A percentile compares a stretch with the other conserved stretches of the same genome.
phyloP scores from a whole-genome alignment of 1,140 invertebrate species.

The Eufriesea mexicana region DNA sequence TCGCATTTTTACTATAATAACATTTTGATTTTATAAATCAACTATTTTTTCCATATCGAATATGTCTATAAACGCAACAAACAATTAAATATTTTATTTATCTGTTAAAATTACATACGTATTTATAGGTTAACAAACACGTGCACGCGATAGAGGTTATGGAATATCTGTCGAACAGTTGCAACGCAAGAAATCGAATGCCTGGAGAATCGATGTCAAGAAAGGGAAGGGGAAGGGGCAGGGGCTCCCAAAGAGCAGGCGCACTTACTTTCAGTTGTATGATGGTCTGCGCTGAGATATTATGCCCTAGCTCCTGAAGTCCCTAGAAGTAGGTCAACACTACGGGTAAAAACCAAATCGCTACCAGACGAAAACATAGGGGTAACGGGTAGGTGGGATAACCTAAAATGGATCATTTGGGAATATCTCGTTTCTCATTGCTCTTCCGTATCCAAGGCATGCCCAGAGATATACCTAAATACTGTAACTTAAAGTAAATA shows the following conservation, averaged over 20 bases:
- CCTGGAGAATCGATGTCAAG: constrained; percentile 49
- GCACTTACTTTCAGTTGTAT: constrained; percentile 94
- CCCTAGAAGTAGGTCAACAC: constrained; percentile 86
- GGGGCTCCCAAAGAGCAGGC: constrained; percentile 67
- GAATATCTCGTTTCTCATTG: constrained; percentile 66
- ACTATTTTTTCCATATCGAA: not conserved
- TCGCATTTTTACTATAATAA: too few relatives aligned
- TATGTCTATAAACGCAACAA: too few relatives aligned
- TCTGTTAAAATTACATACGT: too few relatives aligned
- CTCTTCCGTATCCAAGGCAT: constrained; percentile 73
- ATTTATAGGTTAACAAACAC: too few relatives aligned
- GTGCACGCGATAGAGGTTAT: not conserved
- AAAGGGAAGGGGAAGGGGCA: constrained; percentile 26
- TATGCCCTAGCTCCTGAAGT: constrained; percentile 93
- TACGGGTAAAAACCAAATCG: constrained; percentile 82
- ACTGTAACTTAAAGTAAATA: constrained; percentile 74
- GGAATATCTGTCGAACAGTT: not conserved
- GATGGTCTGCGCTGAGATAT: constrained; percentile 93
- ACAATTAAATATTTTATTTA: too few relatives aligned
- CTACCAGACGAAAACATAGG: constrained; percentile 76
- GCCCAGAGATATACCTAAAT: constrained; percentile 78
- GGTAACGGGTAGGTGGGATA: constrained; percentile 31
- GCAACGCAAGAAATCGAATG: constrained; percentile 25
- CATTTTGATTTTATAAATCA: not conserved
- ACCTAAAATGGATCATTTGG: constrained; percentile 54